Percentiles rank a stretch among this genome's conserved stretches.
Evolutionary conservation across 2,113 vertebrate genomes (phyloP).

Genomic region (Chionis minor): DNA sequence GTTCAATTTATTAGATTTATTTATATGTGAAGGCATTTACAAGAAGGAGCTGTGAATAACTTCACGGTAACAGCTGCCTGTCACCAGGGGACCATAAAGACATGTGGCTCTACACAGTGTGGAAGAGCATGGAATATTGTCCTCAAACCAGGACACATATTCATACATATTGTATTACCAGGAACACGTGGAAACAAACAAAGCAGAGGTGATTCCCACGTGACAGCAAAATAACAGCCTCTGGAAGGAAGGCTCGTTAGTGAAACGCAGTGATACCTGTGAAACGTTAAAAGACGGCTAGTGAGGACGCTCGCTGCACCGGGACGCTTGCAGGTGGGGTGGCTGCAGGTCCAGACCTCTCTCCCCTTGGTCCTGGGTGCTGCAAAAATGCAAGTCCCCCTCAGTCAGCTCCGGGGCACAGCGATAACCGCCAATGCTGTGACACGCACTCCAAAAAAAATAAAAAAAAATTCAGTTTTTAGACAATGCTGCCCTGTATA

Average conservation of each 20-base stretch:
- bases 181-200: background rate
- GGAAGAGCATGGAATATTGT: background rate
- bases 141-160: no score
- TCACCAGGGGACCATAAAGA: background rate
- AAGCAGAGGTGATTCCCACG: background rate
- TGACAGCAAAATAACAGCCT: background rate
- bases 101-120: no score
- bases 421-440: background rate
- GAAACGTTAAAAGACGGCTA: background rate
- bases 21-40: background rate
- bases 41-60: background rate
- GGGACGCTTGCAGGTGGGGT: accelerated
- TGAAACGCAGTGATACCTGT: background rate
- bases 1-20: background rate
- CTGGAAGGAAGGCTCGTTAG: background rate
- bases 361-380: background rate
- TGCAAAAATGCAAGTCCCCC: background rate
- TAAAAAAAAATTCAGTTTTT: background rate
- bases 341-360: background rate
- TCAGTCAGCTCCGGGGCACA: background rate
- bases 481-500: background rate
- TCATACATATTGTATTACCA: accelerated
- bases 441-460: background rate
- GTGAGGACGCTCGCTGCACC: background rate
- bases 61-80: background rate